Base-by-base conservation (phyloP, 30 jellyfish, hydroid and myxozoan species). In the Hydra vulgaris region DNA sequence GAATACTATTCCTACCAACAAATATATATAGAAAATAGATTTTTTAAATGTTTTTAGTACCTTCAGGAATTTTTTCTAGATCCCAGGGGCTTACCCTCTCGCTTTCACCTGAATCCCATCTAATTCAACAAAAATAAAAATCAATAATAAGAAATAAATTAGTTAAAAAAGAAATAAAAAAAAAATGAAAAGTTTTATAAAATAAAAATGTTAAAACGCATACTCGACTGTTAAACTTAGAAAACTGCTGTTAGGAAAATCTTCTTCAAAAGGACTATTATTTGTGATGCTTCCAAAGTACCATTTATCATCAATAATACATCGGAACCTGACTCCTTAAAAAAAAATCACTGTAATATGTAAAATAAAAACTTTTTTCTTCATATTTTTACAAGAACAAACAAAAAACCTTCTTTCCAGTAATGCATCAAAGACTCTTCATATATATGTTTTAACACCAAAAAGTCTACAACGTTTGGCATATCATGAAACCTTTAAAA, bases 41-140 rank as follows among this genome's bases (percentile, higher is more conserved):
- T 12, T 12, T 40, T 5, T 40, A 40, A 40, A 40, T 3, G 5
- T 40, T 3, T 3, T 3, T 3, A 40, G 89, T 88, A 26, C 85
- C 84, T 22, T 83, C 91, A 70, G 95, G 25, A 20, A 88, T 77
- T 15, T 76, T 86, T 81, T 87, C 96, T 87, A 93, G 80, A 74
- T 93, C 99, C 99, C 99, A 93, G 53, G 99, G 99, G 80, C 96
- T 87, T 86, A 93, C 75, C 53, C 94, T 69, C 67, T 93, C 99
- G 24, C 80, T 87, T 25, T 93, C 99, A 0, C 95, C 95, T 0
- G 96, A 80, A 73, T 93, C 96, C 99, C 99, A 93, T 22, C 99
- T 91, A 72, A 4, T 40, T 27, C 54, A 23, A 0, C 15, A 7
- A 77, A 22, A 21, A 77, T 18, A 25, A 18, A 5, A 25, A 7